Evolutionary conservation across 2,797 vertebrate genomes (phyloP), one percentile per base, ranked within the genome.

Genomic region (Hypotaenidia philippensis): DNA sequence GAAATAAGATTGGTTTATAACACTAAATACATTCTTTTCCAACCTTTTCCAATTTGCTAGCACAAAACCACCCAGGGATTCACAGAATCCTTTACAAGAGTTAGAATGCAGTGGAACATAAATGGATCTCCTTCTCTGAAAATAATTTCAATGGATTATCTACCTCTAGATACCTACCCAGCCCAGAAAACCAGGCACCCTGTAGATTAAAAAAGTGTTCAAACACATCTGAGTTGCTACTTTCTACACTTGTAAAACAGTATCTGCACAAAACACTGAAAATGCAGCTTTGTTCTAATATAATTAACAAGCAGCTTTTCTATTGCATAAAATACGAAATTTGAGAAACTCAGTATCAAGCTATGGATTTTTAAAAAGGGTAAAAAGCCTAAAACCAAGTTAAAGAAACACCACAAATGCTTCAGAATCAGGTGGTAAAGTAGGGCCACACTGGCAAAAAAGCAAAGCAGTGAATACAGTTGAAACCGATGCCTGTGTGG

Each of bases 371-470:
- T 44, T 44, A 18, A 44, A 44, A 44, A 44, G 41, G 41, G 5
- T 36, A 50, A 81, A 31, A 70, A 81, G 23, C 3, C 26, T 52
- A 49, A 89, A 87, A 32, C 6, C 14, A 75, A 87, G 69, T 19
- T 83, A 82, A 52, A 82, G 55, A 50, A 34, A 57, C 0, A 10
- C 29, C n/a, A 25, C 5, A 44, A 0, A 0, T 1, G 81, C 17
- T 36, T 83, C 32, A 71, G 45, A 86, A 83, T 6, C 0, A 19
- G 25, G 47, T 65, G n/a, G 40, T n/a, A 56, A 27, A 55, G 59
- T 5, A 55, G 34, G 18, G 34, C 22, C 47, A 90, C 17, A 18
- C 6, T 13, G 52, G 60, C 38, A 21, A 63, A 79, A 79, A 52
- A 77, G 22, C 22, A 57, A 32, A 3, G 18, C 34, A 78, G 55